Conservation (phyloP, 2,113 vertebrate genomes). For the Scophthalmus maximus region DNA sequence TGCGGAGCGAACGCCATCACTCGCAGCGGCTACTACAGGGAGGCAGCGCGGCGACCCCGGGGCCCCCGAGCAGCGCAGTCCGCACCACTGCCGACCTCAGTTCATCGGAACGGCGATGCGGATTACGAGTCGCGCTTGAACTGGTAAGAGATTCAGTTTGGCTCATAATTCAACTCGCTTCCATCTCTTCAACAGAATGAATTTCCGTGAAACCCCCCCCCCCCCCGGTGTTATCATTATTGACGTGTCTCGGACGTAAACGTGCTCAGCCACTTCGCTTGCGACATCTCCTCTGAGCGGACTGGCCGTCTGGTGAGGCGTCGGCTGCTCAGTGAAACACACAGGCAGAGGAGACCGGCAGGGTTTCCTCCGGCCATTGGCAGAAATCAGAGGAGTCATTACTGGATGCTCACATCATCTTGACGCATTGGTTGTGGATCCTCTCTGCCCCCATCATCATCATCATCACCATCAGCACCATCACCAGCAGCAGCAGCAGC, state of each 20-base stretch:
- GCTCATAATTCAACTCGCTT: not conserved
- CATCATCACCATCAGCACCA: not conserved
- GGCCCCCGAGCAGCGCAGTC: constrained; percentile 13
- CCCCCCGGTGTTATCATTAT: constrained; percentile 8
- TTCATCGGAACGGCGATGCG: constrained; percentile 18
- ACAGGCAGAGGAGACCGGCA: constrained; percentile 18
- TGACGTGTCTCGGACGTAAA: constrained; percentile 7
- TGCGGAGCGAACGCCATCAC: constrained; percentile 77
- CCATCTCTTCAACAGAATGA: not conserved
- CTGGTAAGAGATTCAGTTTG: constrained; percentile 53
- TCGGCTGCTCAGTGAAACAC: constrained; percentile 5
- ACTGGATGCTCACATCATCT: not conserved
- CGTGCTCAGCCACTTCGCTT: constrained; percentile 8
- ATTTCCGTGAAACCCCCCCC: not conserved
- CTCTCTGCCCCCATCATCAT: constrained; percentile 21
- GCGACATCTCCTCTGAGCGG: not conserved
- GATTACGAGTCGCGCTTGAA: constrained; percentile 45
- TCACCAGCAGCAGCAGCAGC: constrained; percentile 8
- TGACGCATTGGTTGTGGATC: constrained; percentile 28
- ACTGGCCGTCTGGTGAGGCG: constrained; percentile 19
- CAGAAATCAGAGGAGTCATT: not conserved
- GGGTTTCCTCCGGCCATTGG: constrained; percentile 7
- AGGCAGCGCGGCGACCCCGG: constrained; percentile 44
- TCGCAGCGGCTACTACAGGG: constrained; percentile 32
- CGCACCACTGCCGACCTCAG: not conserved